phyloP scores from a whole-genome alignment of 2,888 invertebrate species.

The Agapostemon virescens region DNA sequence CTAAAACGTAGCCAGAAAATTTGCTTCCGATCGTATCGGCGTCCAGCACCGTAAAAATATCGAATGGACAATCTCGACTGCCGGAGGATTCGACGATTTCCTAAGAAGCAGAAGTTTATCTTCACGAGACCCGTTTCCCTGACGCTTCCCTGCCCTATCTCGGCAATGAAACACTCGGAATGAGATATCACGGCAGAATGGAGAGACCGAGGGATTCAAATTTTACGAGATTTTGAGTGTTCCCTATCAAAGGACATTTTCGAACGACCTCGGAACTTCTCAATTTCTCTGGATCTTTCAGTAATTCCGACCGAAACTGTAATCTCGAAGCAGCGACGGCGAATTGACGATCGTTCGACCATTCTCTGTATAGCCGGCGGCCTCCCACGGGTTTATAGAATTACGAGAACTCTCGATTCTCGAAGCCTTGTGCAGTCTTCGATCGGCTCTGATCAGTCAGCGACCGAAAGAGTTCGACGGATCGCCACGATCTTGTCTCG shows the following conservation, averaged over 20 bases:
- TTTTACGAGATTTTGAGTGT: constrained; percentile 72
- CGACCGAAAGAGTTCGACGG: neutral
- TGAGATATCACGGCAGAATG: constrained; percentile 38
- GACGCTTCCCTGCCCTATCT: constrained; percentile 24
- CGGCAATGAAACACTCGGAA: constrained; percentile 34
- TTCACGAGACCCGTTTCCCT: constrained; percentile 14
- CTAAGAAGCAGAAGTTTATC: constrained; percentile 40
- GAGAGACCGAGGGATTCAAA: constrained; percentile 48
- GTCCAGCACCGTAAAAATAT: neutral
- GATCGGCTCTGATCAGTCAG: constrained; percentile 10
- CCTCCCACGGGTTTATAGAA: constrained; percentile 37
- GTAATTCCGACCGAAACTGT: constrained; percentile 31
- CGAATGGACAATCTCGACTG: neutral
- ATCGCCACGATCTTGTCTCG: neutral
- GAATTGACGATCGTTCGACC: constrained; percentile 38
- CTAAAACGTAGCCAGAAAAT: neutral
- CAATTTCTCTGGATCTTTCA: constrained; percentile 26
- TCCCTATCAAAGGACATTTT: constrained; percentile 65
- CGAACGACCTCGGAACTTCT: constrained; percentile 48
- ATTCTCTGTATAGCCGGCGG: constrained; percentile 55
- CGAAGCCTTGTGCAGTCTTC: neutral
- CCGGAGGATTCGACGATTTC: neutral
- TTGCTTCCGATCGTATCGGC: neutral
- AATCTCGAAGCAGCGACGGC: constrained; percentile 13
- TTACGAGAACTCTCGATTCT: constrained; percentile 30